Base-by-base conservation (phyloP, 2,888 invertebrate genomes). In the Aethes cnicana region DNA sequence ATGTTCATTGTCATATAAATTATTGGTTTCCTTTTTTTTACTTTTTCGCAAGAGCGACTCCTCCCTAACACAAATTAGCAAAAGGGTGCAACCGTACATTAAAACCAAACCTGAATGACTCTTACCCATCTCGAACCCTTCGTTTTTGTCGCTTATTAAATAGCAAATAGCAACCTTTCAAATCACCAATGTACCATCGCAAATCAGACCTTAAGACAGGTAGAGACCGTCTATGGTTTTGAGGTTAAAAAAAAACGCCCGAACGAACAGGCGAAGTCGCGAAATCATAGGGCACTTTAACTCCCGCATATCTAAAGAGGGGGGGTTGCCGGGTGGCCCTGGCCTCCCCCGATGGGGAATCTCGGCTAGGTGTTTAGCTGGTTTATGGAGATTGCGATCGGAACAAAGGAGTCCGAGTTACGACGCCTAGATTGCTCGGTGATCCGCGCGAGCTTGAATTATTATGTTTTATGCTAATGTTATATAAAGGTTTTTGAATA, bases 381-480 rank as follows among this genome's bases (percentile, higher is more conserved):
- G 81, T 85, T 86, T 87, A 87, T 85, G 85, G 84, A 87, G 87
- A 87, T 87, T 86, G 84, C 84, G 77, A 84, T 81, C 83, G 78
- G 85, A 82, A 85, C 84, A 85, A 84, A 84, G 83, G 78, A 83
- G 78, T 80, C 80, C 81, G 64, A 81, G 76, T 82, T 81, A 80
- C 81, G 77, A 70, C 70, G 75, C 71, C 77, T 81, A 77, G 78
- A 81, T 84, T 80, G 81, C 73, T 71, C 74, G 65, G 74, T 78
- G 82, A 81, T 80, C 80, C 77, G 72, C 69, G 74, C 68, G 73
- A 11, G 69, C 69, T 33, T 28, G 21, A 47, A 47, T 47, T 47
- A 53, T 53, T 53, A 47, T 42, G 47, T 53, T 47, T 41, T 42
- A 53, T 47, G 47, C 21, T 41, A 52, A 52, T 46, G 26, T 18